These are phyloP conservation scores for Sinocyclocheilus anshuiensis DNA, from an alignment of 2,113 vertebrate genomes.

Conservation along the genomic window DNA sequence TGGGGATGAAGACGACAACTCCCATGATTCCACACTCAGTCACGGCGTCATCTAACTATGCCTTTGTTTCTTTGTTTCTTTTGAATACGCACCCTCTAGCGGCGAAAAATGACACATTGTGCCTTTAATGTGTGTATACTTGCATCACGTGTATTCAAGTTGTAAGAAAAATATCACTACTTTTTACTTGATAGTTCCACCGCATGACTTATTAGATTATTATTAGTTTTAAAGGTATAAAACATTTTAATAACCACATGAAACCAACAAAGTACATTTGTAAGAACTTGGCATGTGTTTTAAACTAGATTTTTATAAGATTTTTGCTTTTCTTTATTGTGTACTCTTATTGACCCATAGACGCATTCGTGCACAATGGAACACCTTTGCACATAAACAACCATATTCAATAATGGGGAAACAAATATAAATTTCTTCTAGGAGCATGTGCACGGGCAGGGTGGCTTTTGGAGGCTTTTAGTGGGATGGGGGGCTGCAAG, in stretches of 20 bases:
- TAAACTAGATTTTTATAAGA: background rate
- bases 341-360: background rate
- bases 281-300: background rate
- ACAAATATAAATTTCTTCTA: slow-evolving; percentile 31
- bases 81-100: too few relatives aligned
- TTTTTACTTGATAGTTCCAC: background rate
- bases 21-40: too few relatives aligned
- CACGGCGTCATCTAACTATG: too few relatives aligned
- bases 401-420: slow-evolving; percentile 13
- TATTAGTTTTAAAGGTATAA: too few relatives aligned
- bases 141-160: background rate
- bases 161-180: background rate
- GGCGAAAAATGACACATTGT: too few relatives aligned
- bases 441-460: slow-evolving; percentile 3
- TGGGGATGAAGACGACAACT: too few relatives aligned
- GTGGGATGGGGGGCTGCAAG: slow-evolving; percentile 58
- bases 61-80: too few relatives aligned
- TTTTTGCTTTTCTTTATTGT: background rate
- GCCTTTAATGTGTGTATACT: background rate
- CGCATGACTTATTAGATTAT: too few relatives aligned
- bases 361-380: background rate
- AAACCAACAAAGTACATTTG: background rate
- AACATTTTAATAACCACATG: background rate
- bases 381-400: background rate
- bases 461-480: slow-evolving; percentile 34